Conservation (phyloP, 2,797 vertebrate species). For the Eptatretus atami region DNA sequence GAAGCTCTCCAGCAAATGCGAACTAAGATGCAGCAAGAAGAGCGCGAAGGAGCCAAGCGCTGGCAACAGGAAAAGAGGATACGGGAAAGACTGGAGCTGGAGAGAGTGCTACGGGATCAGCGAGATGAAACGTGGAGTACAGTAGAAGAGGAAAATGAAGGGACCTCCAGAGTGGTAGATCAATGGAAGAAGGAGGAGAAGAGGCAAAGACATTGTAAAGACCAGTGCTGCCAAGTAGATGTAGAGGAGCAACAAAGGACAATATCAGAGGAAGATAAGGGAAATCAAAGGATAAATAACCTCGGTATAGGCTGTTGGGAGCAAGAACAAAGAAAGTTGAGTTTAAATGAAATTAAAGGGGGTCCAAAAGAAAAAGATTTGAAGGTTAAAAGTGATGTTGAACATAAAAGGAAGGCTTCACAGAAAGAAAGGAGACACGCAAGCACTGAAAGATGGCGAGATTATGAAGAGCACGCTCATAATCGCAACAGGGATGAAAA, state of each 20-base stretch:
- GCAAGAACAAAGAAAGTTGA: slow-evolving; percentile 1
- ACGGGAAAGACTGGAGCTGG: slow-evolving; percentile 10
- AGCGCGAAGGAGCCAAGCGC: slow-evolving; percentile 14
- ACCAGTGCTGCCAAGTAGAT: background rate
- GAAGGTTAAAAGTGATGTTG: background rate
- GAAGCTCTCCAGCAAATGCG: slow-evolving; percentile 16
- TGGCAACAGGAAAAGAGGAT: slow-evolving; percentile 16
- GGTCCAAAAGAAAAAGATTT: background rate
- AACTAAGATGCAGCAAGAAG: slow-evolving; percentile 16
- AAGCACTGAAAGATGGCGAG: background rate
- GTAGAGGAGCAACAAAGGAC: background rate
- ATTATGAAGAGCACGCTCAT: slow-evolving; percentile 7
- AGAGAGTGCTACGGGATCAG: slow-evolving; percentile 13
- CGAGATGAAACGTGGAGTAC: slow-evolving; percentile 7
- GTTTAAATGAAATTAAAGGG: background rate
- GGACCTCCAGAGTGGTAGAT: background rate
- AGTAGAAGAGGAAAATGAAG: slow-evolving; percentile 3
- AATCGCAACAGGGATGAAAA: background rate
- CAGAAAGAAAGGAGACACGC: background rate
- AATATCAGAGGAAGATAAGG: slow-evolving; percentile 2
- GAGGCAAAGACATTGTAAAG: background rate
- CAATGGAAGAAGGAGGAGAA: background rate
- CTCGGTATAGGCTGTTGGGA: background rate
- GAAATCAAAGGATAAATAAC: background rate
- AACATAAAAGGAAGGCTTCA: background rate